Evolutionary conservation across 1,140 invertebrate genomes (phyloP), one percentile per base, ranked within the genome.

Genomic region (Aphis craccivora): DNA sequence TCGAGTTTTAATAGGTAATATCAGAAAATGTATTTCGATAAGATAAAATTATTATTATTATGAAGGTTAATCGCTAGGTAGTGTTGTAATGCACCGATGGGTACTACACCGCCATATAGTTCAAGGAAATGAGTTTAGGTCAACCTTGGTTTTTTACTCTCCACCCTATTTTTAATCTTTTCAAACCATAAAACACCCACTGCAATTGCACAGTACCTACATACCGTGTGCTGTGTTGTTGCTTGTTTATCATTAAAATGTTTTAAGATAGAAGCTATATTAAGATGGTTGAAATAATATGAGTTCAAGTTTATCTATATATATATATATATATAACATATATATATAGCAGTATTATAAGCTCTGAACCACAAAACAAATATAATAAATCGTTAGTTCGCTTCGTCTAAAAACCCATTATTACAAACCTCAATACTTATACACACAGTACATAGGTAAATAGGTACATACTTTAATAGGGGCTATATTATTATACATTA

Each of bases 131-230:
- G 51, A 40, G 88, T 89, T 89, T 55, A 40, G 88, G 51, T 40
- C 48, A 89, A 89, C 87, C 48, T 89, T 53, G 87, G 87, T 40
- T 89, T 55, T 53, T 55, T 55, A 55, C 2, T 40, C 22, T 89
- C n/a, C 87, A 89, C 88, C 88, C 88, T 14, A 40, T 53, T 25
- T 89, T 89, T 89, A 89, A 89, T 89, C 35, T 89, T 35, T 89
- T 30, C 7, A 53, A 89, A 89, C 88, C 35, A 89, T 89, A 89
- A 89, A 37, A 89, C 87, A 53, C n/a, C 87, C 35, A 55, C 51
- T 53, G 51, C 5, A n/a, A 30, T 23, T 76, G 60, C 11, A 76
- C 60, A 7, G 60, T 76, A n/a, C n/a, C 7, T 76, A 76, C n/a
- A 23, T 76, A 76, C 60, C 14, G 60, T 76, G 60, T 67, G 30